Evolutionary conservation across 2,888 invertebrate genomes (phyloP).

Genomic region (Protophormia terraenovae): DNA sequence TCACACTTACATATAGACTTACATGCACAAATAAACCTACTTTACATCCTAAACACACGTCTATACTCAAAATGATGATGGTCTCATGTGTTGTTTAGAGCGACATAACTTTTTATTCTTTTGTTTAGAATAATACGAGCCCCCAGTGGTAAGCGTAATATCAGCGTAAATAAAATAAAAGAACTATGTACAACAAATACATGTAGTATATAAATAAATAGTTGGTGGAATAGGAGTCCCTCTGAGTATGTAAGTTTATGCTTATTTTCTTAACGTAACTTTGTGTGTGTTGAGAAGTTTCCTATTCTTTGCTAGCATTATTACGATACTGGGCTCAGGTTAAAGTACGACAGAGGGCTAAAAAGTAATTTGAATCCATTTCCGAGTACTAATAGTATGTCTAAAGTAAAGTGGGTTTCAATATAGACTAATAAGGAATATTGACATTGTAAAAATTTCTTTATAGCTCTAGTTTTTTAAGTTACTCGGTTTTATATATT

Average conservation of each 20-base stretch:
- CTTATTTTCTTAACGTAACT: not conserved
- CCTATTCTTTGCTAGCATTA: not conserved
- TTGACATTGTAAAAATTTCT: no score
- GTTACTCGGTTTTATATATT: no score
- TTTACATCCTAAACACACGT: slow-evolving; percentile 40
- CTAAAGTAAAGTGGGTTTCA: no score
- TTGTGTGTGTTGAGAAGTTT: not conserved
- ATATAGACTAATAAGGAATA: no score
- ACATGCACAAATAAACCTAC: slow-evolving; percentile 13
- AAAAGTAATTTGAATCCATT: not conserved
- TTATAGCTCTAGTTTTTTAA: no score
- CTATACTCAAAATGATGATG: slow-evolving; percentile 53
- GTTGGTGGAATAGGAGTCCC: slow-evolving; percentile 44
- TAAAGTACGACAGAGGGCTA: not conserved
- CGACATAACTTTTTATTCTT: slow-evolving; percentile 78
- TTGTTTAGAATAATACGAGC: slow-evolving; percentile 77
- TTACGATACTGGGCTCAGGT: not conserved
- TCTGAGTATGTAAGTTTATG: not conserved
- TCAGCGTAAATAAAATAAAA: slow-evolving; percentile 17
- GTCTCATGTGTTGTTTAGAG: slow-evolving; percentile 76
- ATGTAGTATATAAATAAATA: slow-evolving; percentile 32
- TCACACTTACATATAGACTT: no score
- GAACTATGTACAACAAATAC: slow-evolving; percentile 30
- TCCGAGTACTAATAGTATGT: no score
- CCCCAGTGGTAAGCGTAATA: slow-evolving; percentile 46